phyloP scores from a whole-genome alignment of 92 coral and sea anemone genomes.

The Ricordea florida region DNA sequence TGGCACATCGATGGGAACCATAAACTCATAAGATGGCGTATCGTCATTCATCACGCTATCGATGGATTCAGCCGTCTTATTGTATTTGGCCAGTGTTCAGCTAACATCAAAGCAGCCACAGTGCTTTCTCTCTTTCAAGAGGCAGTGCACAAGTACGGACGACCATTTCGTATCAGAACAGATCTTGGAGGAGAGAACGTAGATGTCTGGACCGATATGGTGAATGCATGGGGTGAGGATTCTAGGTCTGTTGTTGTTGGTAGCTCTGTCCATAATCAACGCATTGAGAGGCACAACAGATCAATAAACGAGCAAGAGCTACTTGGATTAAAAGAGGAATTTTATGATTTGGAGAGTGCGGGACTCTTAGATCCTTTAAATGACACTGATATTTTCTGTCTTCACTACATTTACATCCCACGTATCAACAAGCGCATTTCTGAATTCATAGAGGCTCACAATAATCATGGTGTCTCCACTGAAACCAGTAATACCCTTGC shows the following conservation, averaged over 20 bases:
- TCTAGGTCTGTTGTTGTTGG: conserved; percentile 41
- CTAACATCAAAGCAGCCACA: conserved; percentile 18
- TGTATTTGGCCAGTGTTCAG: conserved; percentile 9
- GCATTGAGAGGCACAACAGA: conserved; percentile 59
- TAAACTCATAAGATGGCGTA: conserved; percentile 36
- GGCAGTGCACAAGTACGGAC: conserved; percentile 14
- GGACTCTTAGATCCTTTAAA: conserved; percentile 39
- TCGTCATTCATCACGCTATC: conserved; percentile 24
- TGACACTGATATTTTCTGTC: conserved; percentile 58
- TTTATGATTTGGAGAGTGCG: conserved; percentile 30
- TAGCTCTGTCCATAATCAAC: conserved; percentile 64
- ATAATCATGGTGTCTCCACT: conserved; percentile 55
- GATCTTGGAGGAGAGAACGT: conserved; percentile 72
- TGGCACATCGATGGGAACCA: conserved; percentile 44
- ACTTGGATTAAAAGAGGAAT: conserved; percentile 15
- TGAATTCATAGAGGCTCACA: conserved; percentile 58
- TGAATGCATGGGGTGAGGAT: conserved; percentile 40
- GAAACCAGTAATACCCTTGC: conserved; percentile 46
- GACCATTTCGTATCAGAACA: conserved; percentile 35
- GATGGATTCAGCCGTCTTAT: conserved; percentile 38
- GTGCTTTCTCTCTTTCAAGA: conserved; percentile 3
- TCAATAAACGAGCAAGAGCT: conserved; percentile 50
- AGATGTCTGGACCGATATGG: conserved; percentile 41
- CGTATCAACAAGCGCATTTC: conserved; percentile 36
- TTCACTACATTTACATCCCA: conserved; percentile 58